phyloP scores from a whole-genome alignment of 1,140 invertebrate genomes.

The Ceratoteleas bidentatus region DNA sequence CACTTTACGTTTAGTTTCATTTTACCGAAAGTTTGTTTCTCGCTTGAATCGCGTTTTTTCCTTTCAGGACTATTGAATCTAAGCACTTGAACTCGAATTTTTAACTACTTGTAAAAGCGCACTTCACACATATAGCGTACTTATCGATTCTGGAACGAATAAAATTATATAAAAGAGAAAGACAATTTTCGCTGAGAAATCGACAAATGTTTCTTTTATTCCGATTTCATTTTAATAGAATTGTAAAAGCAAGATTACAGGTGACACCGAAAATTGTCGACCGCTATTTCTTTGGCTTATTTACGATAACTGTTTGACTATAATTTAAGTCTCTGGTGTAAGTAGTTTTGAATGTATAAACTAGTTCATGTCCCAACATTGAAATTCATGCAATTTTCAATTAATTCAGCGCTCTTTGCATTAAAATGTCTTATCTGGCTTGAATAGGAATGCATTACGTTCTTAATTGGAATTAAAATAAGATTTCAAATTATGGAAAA shows the following conservation, averaged over 20 bases:
- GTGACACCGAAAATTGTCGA: neutral
- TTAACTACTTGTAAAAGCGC: conserved; percentile 16
- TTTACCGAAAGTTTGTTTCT: conserved; percentile 6
- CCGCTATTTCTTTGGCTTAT: neutral
- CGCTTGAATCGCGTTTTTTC: conserved; percentile 9
- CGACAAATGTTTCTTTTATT: conserved; percentile 1
- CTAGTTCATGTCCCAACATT: conserved; percentile 5
- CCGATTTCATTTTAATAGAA: conserved; percentile 1
- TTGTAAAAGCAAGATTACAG: neutral
- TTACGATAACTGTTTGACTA: conserved; percentile 9
- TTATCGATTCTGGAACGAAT: neutral
- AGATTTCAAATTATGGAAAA: conserved; percentile 2
- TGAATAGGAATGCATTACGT: conserved; percentile 1
- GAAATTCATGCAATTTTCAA: conserved; percentile 11
- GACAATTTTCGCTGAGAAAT: neutral
- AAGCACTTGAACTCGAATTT: conserved; percentile 15
- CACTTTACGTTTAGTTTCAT: conserved; percentile 6
- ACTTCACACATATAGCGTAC: neutral
- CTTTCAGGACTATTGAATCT: conserved; percentile 10
- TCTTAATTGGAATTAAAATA: conserved; percentile 1
- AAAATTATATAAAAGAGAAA: neutral
- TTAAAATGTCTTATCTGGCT: conserved; percentile 5
- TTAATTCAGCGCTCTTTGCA: conserved; percentile 4
- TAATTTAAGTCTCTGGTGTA: conserved; percentile 2
- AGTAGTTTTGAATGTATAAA: conserved; percentile 18